Evolutionary conservation across 2,888 invertebrate genomes (phyloP), one percentile per base, ranked within the genome.

Genomic region (Drosophila yooni): DNA sequence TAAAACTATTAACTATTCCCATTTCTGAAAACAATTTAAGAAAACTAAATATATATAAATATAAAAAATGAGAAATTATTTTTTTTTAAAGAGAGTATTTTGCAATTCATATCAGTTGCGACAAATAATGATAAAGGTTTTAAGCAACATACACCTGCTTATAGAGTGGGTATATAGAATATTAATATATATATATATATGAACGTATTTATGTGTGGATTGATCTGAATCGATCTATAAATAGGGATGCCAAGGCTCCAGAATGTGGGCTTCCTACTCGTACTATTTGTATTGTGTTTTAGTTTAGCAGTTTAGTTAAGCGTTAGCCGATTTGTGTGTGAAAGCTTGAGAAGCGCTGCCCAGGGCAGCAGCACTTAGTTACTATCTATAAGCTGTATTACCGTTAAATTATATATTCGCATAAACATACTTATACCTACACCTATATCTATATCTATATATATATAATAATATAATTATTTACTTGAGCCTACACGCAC

Each of bases 341-440:
- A 66, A 66, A 59, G 70, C 65, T 74, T 70, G 34, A 74, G 59
- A 66, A 77, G 70, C 74, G 59, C 43, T 71, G 78, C 64, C 71
- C 53, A 57, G 62, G 71, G 71, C 78, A 78, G 67, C 61, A 59
- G 54, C n/a, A 21, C 46, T 60, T 57, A 64, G 53, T 61, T 68
- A 67, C 60, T 43, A 66, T 52, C 29, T 52, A 25, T 77, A 79
- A 78, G 71, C 57, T 75, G 65, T 69, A 80, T 74, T 74, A 74
- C 33, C 43, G 66, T 74, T 80, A 60, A 57, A 50, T 51, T 40
- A 56, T 57, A 57, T 38, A 68, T n/a, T 46, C 52, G 33, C 48
- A 70, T 71, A 50, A 60, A 48, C 8, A 25, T 46, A 15, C 46
- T 15, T 74, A 62, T 36, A 54, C 33, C 43, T 43, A 62, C 21